Evolutionary conservation across 2,797 vertebrate species (phyloP).

Genomic region (Tragelaphus oryx): DNA sequence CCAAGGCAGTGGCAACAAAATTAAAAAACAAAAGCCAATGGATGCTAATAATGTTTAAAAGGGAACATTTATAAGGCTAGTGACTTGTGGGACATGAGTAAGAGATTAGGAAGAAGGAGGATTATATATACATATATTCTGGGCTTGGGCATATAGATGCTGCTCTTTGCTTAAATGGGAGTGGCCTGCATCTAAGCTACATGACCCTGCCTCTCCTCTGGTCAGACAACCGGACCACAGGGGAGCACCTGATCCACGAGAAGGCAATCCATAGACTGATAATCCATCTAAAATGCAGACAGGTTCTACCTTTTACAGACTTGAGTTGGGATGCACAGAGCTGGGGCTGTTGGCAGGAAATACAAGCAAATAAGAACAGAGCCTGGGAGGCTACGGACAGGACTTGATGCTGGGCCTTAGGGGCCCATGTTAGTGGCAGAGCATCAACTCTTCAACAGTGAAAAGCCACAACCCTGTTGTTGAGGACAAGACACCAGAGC

Average conservation of each 20-base stretch:
- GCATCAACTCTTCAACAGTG: background rate
- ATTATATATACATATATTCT: background rate
- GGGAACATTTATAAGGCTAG: background rate
- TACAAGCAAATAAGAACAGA: background rate
- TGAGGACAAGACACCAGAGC: background rate
- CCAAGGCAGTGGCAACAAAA: background rate
- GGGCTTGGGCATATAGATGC: background rate
- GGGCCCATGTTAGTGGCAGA: background rate
- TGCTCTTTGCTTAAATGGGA: background rate
- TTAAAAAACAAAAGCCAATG: background rate
- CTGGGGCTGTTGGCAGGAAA: background rate
- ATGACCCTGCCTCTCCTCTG: background rate
- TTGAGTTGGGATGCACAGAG: background rate
- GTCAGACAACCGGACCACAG: background rate
- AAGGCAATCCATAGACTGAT: background rate
- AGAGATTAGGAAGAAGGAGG: background rate
- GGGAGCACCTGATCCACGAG: background rate
- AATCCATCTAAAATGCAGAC: background rate
- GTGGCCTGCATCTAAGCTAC: background rate
- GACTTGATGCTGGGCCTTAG: background rate
- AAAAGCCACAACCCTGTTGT: background rate
- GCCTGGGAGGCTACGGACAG: background rate
- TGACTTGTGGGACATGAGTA: background rate
- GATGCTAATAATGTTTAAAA: background rate
- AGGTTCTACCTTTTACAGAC: background rate